Conservation (phyloP, 2,113 vertebrate species). For the Pavo muticus region DNA sequence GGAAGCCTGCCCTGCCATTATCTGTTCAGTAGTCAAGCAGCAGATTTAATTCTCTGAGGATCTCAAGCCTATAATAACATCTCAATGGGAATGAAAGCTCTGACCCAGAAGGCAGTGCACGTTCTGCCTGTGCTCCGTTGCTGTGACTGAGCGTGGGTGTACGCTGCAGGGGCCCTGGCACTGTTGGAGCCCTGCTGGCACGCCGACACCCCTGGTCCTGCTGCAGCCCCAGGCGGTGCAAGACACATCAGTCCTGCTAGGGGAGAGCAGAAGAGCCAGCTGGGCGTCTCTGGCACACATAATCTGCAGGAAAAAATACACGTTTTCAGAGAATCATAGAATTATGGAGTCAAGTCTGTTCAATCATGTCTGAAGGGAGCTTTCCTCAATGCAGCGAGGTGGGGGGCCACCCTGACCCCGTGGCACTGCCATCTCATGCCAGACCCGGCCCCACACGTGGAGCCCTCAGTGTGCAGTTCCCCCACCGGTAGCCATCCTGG, state of each 20-base stretch:
- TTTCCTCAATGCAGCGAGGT: neutral
- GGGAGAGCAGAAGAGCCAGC: conserved; percentile 48
- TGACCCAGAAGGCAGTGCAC: conserved; percentile 31
- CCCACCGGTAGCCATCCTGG: neutral
- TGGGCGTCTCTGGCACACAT: conserved; percentile 15
- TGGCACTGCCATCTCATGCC: no score
- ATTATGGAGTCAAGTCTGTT: no score
- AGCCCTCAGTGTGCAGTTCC: neutral
- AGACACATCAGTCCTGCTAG: conserved; percentile 15
- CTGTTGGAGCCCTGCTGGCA: neutral
- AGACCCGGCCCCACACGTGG: neutral
- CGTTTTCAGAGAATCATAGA: neutral
- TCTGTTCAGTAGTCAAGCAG: conserved; percentile 43
- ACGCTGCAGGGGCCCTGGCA: neutral
- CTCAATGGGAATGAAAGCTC: conserved; percentile 36
- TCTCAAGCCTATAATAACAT: conserved; percentile 52
- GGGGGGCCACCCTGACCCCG: neutral
- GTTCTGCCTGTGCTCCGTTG: conserved; percentile 29
- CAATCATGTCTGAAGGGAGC: neutral
- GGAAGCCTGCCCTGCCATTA: conserved; percentile 57
- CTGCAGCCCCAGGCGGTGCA: neutral
- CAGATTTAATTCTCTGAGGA: conserved; percentile 49
- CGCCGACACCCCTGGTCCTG: neutral
- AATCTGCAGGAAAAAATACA: conserved; percentile 47
- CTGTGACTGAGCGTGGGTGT: neutral